Percentiles rank a stretch among this genome's conserved stretches.
These are phyloP conservation scores for Neoseiulus cucumeris DNA, from an alignment of 1,140 invertebrate species.

Conservation along the genomic window DNA sequence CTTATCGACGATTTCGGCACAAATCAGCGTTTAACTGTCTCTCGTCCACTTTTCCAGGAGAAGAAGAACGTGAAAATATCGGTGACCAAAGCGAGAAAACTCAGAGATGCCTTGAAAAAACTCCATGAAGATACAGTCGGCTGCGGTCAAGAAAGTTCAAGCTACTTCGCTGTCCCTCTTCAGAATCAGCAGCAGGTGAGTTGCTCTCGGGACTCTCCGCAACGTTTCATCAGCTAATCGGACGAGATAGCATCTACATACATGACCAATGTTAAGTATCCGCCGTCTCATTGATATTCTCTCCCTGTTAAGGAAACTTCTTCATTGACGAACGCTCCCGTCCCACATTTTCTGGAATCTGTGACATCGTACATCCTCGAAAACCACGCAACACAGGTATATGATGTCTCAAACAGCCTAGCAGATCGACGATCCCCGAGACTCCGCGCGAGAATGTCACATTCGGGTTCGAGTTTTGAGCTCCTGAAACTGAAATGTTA, in stretches of 20 bases:
- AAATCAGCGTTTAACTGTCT: not conserved
- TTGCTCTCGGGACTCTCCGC: too few relatives aligned
- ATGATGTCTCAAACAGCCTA: too few relatives aligned
- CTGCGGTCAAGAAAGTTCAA: not conserved
- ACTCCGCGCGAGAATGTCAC: too few relatives aligned
- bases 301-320: not conserved
- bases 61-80: conserved; percentile 9
- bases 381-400: not conserved
- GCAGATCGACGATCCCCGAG: too few relatives aligned
- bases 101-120: not conserved
- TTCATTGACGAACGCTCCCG: not conserved
- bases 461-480: too few relatives aligned
- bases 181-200: conserved; percentile 1
- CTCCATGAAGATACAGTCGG: not conserved
- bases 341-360: not conserved
- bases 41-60: not conserved
- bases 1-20: too few relatives aligned
- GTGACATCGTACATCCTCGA: not conserved
- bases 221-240: too few relatives aligned
- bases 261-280: too few relatives aligned
- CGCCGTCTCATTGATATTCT: too few relatives aligned
- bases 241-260: too few relatives aligned
- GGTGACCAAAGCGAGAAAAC: not conserved
- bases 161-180: not conserved
- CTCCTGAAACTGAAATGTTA: too few relatives aligned